Evolutionary conservation across 2,888 invertebrate species (phyloP).

Genomic region (Griposia aprilina): DNA sequence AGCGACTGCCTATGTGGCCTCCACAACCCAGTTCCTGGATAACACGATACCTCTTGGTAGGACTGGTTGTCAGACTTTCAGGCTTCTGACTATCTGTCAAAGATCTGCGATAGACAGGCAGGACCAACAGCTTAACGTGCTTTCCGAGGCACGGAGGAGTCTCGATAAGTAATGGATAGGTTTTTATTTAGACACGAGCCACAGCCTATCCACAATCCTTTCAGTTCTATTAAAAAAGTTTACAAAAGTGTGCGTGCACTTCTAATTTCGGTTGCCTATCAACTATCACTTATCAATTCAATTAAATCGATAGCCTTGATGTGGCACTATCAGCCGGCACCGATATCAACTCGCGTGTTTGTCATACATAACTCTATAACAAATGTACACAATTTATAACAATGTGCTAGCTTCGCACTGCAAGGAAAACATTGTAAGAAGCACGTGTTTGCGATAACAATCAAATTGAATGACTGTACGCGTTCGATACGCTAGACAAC

Average conservation of each 20-base stretch:
- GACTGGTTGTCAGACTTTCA: too few relatives aligned
- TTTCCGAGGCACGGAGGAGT: background rate
- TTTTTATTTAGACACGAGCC: background rate
- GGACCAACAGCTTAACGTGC: background rate
- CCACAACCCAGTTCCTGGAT: background rate
- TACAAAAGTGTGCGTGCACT: background rate
- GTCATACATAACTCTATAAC: conserved; percentile 38
- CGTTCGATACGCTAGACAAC: conserved; percentile 50
- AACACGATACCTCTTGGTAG: background rate
- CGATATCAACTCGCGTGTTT: conserved; percentile 34
- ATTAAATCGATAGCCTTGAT: conserved; percentile 27
- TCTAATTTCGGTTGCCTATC: background rate
- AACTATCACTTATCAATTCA: conserved; percentile 16
- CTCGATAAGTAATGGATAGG: background rate
- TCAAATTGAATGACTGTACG: conserved; percentile 52
- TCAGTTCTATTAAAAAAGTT: background rate
- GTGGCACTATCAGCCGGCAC: conserved; percentile 31
- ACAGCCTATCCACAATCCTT: background rate
- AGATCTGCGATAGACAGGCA: background rate
- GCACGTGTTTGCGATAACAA: conserved; percentile 62
- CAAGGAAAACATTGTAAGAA: conserved; percentile 37
- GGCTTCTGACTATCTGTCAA: background rate
- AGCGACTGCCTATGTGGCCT: background rate
- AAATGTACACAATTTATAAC: conserved; percentile 34
- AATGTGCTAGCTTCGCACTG: conserved; percentile 30